Evolutionary conservation across 2,797 vertebrate species (phyloP).

Genomic region (Anolis apletophallus): DNA sequence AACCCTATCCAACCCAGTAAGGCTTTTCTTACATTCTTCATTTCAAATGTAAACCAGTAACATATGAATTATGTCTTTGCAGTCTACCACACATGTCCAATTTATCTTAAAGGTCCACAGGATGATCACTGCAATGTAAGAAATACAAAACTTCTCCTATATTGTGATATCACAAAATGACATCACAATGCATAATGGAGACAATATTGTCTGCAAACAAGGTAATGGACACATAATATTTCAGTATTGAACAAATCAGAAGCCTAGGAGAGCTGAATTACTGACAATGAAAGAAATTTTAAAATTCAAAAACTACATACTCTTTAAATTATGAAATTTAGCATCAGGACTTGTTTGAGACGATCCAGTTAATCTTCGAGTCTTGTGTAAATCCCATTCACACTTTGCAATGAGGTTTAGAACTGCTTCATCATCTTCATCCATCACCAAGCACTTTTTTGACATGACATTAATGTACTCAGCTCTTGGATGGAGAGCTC

Average conservation of each 20-base stretch:
- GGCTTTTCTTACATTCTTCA: neutral
- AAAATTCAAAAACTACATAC: conserved; percentile 57
- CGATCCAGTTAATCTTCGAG: conserved; percentile 55
- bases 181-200: neutral
- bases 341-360: conserved; percentile 60
- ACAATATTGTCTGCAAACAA: neutral
- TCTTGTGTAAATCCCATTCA: conserved; percentile 65
- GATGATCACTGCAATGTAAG: neutral
- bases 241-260: neutral
- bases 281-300: neutral
- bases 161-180: neutral
- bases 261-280: neutral
- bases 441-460: conserved; percentile 72
- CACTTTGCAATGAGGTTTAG: conserved; percentile 77
- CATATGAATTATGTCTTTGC: neutral
- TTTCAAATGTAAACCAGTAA: no score
- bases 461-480: conserved; percentile 72
- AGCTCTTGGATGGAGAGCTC: conserved; percentile 72
- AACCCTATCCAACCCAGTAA: neutral
- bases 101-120: neutral
- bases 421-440: conserved; percentile 79
- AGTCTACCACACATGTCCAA: neutral
- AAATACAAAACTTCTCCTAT: neutral
- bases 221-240: neutral
- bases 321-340: conserved; percentile 54